Evolutionary conservation across 2,797 vertebrate genomes (phyloP), one percentile per base, ranked within the genome.

Genomic region (Channa striata): DNA sequence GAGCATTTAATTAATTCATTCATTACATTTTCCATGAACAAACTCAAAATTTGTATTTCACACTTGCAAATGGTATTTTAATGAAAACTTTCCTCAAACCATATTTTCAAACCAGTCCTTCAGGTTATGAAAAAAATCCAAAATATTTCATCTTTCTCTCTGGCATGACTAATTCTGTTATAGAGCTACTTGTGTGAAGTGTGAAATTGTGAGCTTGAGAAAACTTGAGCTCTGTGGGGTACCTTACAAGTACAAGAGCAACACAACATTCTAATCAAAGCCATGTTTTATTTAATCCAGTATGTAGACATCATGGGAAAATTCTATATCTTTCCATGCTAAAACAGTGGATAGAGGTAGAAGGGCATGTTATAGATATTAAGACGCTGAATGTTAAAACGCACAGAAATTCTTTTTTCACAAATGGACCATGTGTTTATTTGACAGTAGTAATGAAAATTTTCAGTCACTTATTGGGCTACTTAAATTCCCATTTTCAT

Each of bases 291-390:
- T 86, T 90, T 30, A 72, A 81, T 77, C 66, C 72, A 86, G 64
- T 85, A 81, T 75, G 59, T 78, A 83, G 73, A 88, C 83, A 89
- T 72, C 64, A 81, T 81, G 72, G 78, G 72, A 74, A 83, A 68
- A 54, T 65, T 54, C 51, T 76, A 74, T 51, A 71, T 77, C 47
- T 75, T 68, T 85, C 76, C 82, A 89, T 81, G 77, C 80, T 77
- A 80, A 84, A 89, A 78, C 75, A 82, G 72, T 77, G 68, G 82
- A 79, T 73, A 87, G 86, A 88, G 85, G 85, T 89, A 89, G 87
- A 82, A 86, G 80, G 78, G 63, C 57, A 48, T 51, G 21, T 74
- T 82, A 56, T 59, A 6, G 59, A 67, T 67, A 11, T 57, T 61
- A 42, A 77, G 72, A 79, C 13, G 6, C 54, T 74, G 53, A 83